Evolutionary conservation across 2,888 invertebrate genomes (phyloP), one percentile per base, ranked within the genome.

Genomic region (Leptarthrus brevirostris): DNA sequence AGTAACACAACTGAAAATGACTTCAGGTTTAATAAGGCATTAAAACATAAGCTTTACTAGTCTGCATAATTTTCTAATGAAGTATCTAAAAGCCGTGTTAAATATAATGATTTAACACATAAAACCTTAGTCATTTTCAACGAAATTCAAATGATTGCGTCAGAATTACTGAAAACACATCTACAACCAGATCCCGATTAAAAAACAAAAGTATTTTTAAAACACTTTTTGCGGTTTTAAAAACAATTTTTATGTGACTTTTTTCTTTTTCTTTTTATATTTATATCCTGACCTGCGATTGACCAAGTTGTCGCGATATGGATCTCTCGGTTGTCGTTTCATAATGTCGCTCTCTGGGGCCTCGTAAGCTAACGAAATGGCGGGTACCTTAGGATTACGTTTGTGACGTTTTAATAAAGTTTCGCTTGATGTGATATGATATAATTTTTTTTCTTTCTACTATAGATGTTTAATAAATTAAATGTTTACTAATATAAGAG

Each of bases 331-430:
- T 90, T 95, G 94, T 87, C 97, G 92, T 92, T 97, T 97, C 97
- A 97, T 97, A 89, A 97, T 97, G 92, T 97, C 97, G 87, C 95
- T 95, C 91, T 97, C 97, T 87, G 97, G 95, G 89, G 95, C 94
- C 91, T 97, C 97, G 89, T 97, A 97, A 89, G 97, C 97, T 91
- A 97, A 92, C 88, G 97, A 97, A 90, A 97, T 97, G 90, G 97
- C 97, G 88, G 97, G 97, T 90, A 96, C 94, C 96, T 94, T 91
- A 87, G 83, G 86, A 87, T 80, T 75, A 54, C 44, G 36, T 49
- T 69, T 69, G 52, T 69, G 49, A 54, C 44, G 54, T 71, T 71
- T 53, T 71, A 71, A 69, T 69, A 52, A 52, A 69, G 44, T 52
- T 69, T 69, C 18, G 26, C 6, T 69, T 49, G 52, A 53, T 70